Evolutionary conservation across 1,140 invertebrate species (phyloP), one percentile per base, ranked within the genome.

Genomic region (Zaprionus davidi): DNA sequence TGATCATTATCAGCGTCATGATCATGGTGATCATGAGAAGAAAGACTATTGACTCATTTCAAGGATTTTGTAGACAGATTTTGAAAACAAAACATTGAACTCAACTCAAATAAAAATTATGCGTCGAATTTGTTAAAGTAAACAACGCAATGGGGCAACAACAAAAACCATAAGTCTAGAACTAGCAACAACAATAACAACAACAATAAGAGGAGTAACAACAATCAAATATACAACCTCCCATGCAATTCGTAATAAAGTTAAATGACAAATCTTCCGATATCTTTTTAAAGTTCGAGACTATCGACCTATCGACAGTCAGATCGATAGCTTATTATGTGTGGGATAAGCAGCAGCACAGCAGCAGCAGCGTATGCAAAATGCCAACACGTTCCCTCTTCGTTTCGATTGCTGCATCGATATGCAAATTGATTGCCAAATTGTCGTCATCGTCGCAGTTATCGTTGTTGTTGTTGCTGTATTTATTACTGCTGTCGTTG

Each of bases 71-170:
- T 71, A 68, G 64, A 70, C 75, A 65, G 46, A 81, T 90, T 84
- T 79, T 63, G 53, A 86, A 86, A 86, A 82, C 83, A 90, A 90
- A 90, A 88, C 84, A 84, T 88, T 88, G 85, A 90, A 90, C 84
- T 67, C 81, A 28, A 17, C 17, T 46, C 20, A 51, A 56, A 44
- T 44, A 34, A 58, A 55, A 71, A 86, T 82, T 86, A 85, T 85
- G 78, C 82, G 49, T 38, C 64, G 69, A 79, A 81, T 80, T 78
- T 68, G 46, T 74, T 71, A 71, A 78, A 53, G 78, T 68, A 71
- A 75, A 78, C 70, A 63, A 49, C 28, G 20, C 46, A 20, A 46
- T 20, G 9, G 15, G 56, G 24, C 44, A 67, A 53, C 41, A 62
- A 63, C 57, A 44, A 72, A 28, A 51, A 60, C 44, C 38, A 62